Conservation (phyloP, 2,113 vertebrate genomes). For the Phylloscopus whistleri region DNA sequence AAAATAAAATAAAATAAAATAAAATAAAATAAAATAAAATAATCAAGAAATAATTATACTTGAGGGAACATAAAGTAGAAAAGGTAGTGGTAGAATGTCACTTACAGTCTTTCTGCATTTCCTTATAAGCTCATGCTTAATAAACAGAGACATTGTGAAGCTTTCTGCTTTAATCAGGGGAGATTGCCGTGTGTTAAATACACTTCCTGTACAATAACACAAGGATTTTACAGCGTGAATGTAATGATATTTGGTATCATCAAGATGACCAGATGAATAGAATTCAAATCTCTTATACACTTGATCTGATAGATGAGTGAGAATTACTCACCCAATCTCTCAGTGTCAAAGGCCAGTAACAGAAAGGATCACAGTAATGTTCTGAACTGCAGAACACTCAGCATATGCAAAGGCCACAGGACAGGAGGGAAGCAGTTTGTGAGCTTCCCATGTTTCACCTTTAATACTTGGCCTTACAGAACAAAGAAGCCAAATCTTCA, state of each 20-base stretch:
- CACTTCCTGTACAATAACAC: accelerated
- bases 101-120: background rate
- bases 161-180: background rate
- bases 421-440: background rate
- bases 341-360: background rate
- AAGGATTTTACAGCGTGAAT: background rate
- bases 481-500: background rate
- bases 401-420: background rate
- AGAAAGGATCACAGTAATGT: background rate
- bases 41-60: background rate
- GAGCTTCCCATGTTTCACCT: background rate
- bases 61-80: background rate
- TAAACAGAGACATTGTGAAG: background rate
- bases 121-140: background rate
- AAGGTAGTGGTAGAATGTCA: background rate
- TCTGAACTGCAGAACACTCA: background rate
- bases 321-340: background rate
- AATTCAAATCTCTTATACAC: background rate
- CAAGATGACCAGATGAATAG: background rate
- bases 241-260: background rate
- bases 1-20: background rate
- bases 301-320: background rate
- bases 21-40: background rate
- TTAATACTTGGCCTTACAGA: background rate
- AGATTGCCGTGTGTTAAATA: background rate